Conservation (phyloP, 1,140 invertebrate species). For the Drosophila arawakana region DNA sequence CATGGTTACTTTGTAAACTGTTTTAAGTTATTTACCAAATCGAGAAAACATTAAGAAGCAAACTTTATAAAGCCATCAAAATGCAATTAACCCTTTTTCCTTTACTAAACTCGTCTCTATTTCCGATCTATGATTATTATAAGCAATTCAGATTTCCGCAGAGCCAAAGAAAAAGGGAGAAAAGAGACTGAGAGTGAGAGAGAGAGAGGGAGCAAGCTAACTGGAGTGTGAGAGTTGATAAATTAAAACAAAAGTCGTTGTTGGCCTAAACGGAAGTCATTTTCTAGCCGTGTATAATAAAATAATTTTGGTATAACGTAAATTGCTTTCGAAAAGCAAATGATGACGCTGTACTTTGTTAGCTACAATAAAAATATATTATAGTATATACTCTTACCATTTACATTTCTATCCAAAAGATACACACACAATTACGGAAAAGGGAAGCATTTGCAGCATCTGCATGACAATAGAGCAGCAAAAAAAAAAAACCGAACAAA, state of each 20-base stretch:
- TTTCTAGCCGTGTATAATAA: constrained; percentile 71
- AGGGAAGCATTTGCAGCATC: constrained; percentile 68
- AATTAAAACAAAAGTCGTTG: constrained; percentile 79
- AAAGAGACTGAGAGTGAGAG: background rate
- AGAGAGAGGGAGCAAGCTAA: background rate
- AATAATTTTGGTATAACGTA: constrained; percentile 61
- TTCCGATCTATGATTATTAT: constrained; percentile 73
- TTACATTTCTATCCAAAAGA: constrained; percentile 18
- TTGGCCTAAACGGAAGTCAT: constrained; percentile 73
- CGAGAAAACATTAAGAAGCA: constrained; percentile 27
- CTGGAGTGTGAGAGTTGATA: constrained; percentile 25
- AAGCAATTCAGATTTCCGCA: constrained; percentile 66
- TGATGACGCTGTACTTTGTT: constrained; percentile 24
- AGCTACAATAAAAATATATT: background rate
- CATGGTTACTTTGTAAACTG: constrained; percentile 22
- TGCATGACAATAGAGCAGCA: constrained; percentile 69
- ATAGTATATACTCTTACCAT: background rate
- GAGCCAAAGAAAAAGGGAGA: background rate
- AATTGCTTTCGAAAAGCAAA: constrained; percentile 69
- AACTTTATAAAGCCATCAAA: constrained; percentile 75
- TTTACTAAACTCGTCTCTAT: constrained; percentile 32
- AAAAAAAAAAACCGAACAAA: background rate
- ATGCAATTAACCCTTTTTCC: constrained; percentile 69
- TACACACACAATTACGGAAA: constrained; percentile 47
- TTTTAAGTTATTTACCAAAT: background rate